These are phyloP conservation scores for Adoxophyes honmai DNA, from an alignment of 1,140 invertebrate species.

Conservation along the genomic window DNA sequence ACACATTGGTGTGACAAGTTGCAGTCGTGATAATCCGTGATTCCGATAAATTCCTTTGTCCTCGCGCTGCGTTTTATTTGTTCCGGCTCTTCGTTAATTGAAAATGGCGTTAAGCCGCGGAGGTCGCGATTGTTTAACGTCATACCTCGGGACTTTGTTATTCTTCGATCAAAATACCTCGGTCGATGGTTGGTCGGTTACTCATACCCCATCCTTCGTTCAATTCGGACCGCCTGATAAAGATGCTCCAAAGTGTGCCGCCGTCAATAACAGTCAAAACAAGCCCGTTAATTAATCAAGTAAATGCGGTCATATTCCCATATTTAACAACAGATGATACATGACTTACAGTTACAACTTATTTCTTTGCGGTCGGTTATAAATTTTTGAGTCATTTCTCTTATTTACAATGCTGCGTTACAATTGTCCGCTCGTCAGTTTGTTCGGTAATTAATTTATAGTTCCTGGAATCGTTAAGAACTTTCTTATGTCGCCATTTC, in stretches of 20 bases:
- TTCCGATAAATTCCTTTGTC: constrained; percentile 36
- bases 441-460: constrained; percentile 21
- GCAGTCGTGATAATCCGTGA: constrained; percentile 23
- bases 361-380: constrained; percentile 5
- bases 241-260: background rate
- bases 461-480: constrained; percentile 25
- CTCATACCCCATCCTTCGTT: too few relatives aligned
- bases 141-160: background rate
- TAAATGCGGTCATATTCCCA: background rate
- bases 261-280: background rate
- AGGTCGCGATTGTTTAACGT: constrained; percentile 26
- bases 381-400: constrained; percentile 14
- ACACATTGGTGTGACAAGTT: background rate
- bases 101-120: constrained; percentile 31
- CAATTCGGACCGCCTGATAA: background rate
- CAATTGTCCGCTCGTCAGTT: constrained; percentile 13
- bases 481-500: constrained; percentile 43
- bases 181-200: background rate
- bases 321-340: background rate
- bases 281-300: background rate
- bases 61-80: constrained; percentile 31
- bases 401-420: constrained; percentile 16
- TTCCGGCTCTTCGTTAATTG: constrained; percentile 38
- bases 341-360: constrained; percentile 5
- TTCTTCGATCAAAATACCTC: background rate